phyloP scores from a whole-genome alignment of 2,888 invertebrate species.

The Agrochola circellaris region DNA sequence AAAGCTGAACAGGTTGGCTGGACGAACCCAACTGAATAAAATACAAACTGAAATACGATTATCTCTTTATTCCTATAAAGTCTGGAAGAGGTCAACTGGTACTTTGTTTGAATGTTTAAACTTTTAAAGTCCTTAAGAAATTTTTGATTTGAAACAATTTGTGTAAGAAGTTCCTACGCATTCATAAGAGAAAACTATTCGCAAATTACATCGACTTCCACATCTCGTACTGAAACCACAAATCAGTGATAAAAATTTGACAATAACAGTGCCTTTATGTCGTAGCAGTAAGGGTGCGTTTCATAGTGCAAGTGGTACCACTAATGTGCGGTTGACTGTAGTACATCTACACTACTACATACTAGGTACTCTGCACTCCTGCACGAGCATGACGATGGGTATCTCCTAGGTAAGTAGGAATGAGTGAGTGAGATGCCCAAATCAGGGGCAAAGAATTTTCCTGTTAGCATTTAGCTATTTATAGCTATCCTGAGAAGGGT shows the following conservation, averaged over 20 bases:
- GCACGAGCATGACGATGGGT: neutral
- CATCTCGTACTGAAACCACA: too few species aligned
- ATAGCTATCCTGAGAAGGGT: neutral
- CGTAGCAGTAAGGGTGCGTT: neutral
- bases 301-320: neutral
- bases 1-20: constrained; percentile 60
- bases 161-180: neutral
- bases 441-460: neutral
- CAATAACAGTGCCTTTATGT: too few species aligned
- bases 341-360: neutral
- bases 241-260: too few species aligned
- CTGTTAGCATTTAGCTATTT: neutral
- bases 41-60: constrained; percentile 49
- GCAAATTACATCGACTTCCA: neutral
- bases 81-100: constrained; percentile 17
- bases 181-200: neutral
- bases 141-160: neutral
- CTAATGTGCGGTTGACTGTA: neutral
- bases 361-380: neutral
- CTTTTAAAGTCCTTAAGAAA: neutral
- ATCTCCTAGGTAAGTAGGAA: neutral
- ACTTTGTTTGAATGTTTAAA: constrained; percentile 19
- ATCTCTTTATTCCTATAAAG: constrained; percentile 18
- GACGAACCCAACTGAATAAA: constrained; percentile 55
- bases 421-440: neutral